Evolutionary conservation across 1,140 invertebrate genomes (phyloP), one percentile per base, ranked within the genome.

Genomic region (Araneus ventricosus): DNA sequence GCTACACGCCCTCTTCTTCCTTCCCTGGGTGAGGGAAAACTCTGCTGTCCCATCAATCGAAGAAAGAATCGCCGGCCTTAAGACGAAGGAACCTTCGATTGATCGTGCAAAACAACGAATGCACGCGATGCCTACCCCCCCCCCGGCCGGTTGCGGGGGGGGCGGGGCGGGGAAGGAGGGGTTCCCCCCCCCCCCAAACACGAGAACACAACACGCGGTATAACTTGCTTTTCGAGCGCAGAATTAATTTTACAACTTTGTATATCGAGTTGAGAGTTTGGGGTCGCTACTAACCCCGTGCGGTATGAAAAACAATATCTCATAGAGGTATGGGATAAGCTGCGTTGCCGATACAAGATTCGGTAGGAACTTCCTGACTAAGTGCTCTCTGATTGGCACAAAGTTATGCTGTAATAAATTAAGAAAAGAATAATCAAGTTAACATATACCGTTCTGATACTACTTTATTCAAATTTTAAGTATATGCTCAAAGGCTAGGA

Each of bases 1-100:
- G 45, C 90, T 39, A 8, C 41, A 91, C 90, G 52, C 90, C 90
- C 80, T 86, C 90, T 92, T 92, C 90, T 92, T 92, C 89, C 34
- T 70, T 84, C 39, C 67, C 57, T 34, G 41, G 45, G n/a, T 86
- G 45, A 90, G 75, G 52, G 88, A 61, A 59, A 61, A 67, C 61
- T 67, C n/a, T 45, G 6, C 57, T 45, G 80, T 79, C 67, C 88
- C 70, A 92, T 92, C 91, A 93, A 93, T 93, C 91, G 84, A 88
- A 93, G 91, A 88, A 93, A 87, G 91, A 87, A 87, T 86, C 90
- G 90, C 57, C 86, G 61, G 52, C 88, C 57, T 30, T 41, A 75
- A 89, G 88, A 89, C 70, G 88, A 89, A 80, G 70, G 88, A 67
- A 27, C 63, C 63, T 67, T 67, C 39, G 45, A 89, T 89, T 75